These are phyloP conservation scores for Chrysomela aeneicollis DNA, from an alignment of 2,888 invertebrate species.

Conservation along the genomic window DNA sequence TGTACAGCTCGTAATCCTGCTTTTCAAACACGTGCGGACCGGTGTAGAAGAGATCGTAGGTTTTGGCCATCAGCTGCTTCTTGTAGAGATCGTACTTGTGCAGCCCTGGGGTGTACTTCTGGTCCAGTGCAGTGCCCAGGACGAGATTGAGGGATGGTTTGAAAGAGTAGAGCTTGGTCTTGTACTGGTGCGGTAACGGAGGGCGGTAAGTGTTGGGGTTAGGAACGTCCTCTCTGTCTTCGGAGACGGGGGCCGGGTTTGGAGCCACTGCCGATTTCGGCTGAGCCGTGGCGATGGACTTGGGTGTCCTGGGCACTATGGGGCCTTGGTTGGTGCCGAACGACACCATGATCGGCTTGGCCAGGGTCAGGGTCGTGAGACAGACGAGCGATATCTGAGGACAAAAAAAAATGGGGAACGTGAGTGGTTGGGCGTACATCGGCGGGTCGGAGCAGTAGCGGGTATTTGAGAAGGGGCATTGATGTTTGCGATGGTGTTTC, in stretches of 20 bases:
- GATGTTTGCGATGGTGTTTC: no score
- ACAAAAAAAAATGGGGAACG: constrained; percentile 31
- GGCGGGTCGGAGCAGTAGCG: neutral
- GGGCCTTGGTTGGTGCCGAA: constrained; percentile 60
- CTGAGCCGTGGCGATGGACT: constrained; percentile 35
- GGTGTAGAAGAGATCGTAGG: constrained; percentile 51
- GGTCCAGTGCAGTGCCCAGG: constrained; percentile 57
- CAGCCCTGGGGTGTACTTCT: constrained; percentile 53
- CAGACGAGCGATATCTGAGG: constrained; percentile 52
- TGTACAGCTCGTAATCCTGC: constrained; percentile 53
- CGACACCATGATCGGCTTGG: constrained; percentile 58
- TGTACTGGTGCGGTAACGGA: constrained; percentile 54
- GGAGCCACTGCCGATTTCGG: constrained; percentile 39
- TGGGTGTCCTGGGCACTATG: constrained; percentile 51
- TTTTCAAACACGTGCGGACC: constrained; percentile 59
- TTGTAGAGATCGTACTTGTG: constrained; percentile 52
- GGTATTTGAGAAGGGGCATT: no score
- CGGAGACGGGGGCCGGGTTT: constrained; percentile 57
- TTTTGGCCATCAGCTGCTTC: constrained; percentile 50
- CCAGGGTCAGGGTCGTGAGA: constrained; percentile 46
- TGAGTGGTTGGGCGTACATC: constrained; percentile 1
- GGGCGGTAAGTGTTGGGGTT: constrained; percentile 57
- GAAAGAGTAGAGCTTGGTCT: constrained; percentile 48
- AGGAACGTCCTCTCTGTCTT: constrained; percentile 55
- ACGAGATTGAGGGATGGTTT: constrained; percentile 52